Conservation (phyloP, 2,888 invertebrate genomes). For the Drosophila setosimentum region DNA sequence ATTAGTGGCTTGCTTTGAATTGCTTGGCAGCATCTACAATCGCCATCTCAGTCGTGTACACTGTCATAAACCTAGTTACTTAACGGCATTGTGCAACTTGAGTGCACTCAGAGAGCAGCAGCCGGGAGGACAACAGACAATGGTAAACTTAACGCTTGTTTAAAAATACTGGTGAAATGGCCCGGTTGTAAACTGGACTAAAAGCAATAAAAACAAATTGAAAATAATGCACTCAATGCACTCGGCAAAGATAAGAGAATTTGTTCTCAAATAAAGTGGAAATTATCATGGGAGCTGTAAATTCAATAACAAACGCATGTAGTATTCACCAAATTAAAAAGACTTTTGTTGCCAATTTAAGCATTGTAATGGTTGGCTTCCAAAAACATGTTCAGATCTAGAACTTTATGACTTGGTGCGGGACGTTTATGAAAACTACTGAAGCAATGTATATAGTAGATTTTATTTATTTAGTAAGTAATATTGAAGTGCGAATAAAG, state of each 20-base stretch:
- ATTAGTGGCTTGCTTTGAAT: conserved; percentile 43
- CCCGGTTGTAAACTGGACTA: conserved; percentile 28
- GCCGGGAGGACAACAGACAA: conserved; percentile 1
- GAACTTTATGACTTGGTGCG: neutral
- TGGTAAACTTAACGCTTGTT: conserved; percentile 12
- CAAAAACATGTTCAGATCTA: neutral
- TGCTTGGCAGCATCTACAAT: conserved; percentile 7
- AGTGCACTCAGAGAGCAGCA: conserved; percentile 21
- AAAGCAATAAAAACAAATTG: conserved; percentile 15
- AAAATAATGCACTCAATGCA: neutral
- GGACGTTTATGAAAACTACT: neutral
- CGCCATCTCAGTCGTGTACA: neutral
- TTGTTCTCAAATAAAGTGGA: neutral
- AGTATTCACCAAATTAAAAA: neutral
- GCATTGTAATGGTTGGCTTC: neutral
- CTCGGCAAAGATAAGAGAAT: neutral
- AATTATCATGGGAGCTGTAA: neutral
- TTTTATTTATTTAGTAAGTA: neutral
- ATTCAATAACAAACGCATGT: neutral
- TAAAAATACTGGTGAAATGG: conserved; percentile 34
- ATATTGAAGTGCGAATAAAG: neutral
- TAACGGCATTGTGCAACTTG: conserved; percentile 23
- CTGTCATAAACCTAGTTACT: neutral
- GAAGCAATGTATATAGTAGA: neutral
- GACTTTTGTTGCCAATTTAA: neutral